Conservation (phyloP, 2,888 invertebrate species). For the Cenopis cana region DNA sequence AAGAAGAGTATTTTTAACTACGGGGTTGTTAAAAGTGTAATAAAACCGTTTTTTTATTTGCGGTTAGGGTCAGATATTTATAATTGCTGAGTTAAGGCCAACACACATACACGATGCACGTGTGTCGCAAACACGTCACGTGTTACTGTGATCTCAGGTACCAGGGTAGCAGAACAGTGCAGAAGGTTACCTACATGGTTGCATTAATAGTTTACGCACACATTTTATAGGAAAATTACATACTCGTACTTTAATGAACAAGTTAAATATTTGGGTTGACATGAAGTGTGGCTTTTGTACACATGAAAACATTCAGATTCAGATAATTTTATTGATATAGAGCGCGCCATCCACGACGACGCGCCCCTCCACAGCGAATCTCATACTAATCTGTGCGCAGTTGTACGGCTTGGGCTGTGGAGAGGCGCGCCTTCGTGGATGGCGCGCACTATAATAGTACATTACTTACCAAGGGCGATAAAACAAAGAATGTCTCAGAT, state of each 20-base stretch:
- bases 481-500: too few relatives aligned
- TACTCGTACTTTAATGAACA: too few relatives aligned
- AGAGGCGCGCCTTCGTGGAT: too few relatives aligned
- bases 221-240: too few relatives aligned
- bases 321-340: too few relatives aligned
- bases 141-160: constrained; percentile 41
- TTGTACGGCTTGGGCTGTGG: too few relatives aligned
- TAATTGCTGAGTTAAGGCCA: neutral
- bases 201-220: too few relatives aligned
- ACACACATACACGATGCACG: constrained; percentile 24
- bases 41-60: constrained; percentile 39
- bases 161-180: constrained; percentile 46
- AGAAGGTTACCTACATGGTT: constrained; percentile 42
- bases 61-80: constrained; percentile 32
- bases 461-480: too few relatives aligned
- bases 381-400: too few relatives aligned
- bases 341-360: too few relatives aligned
- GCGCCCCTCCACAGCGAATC: too few relatives aligned
- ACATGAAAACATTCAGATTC: neutral
- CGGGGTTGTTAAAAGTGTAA: constrained; percentile 29
- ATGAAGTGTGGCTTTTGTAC: neutral
- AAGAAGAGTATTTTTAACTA: constrained; percentile 34
- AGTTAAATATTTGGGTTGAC: neutral
- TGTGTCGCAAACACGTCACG: constrained; percentile 33
- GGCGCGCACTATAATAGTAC: too few relatives aligned